Evolutionary conservation across 2,888 invertebrate genomes (phyloP).

Genomic region (Trachelus iudaicus): DNA sequence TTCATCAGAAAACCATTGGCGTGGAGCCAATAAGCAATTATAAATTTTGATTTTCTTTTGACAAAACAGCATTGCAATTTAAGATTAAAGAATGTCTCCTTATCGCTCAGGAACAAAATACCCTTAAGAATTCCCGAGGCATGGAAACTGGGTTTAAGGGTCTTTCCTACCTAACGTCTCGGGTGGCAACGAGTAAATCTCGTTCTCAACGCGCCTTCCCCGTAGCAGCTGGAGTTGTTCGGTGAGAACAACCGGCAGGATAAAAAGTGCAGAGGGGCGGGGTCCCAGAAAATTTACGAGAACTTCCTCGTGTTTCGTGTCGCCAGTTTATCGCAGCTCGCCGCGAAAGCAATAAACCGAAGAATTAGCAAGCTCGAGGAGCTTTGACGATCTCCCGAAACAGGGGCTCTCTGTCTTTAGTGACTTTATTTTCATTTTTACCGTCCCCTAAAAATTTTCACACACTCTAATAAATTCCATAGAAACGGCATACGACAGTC

Average conservation of each 20-base stretch:
- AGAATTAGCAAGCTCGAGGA: not conserved
- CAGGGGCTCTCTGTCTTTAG: not conserved
- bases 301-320: not conserved
- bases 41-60: not conserved
- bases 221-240: not conserved
- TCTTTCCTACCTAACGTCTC: not conserved
- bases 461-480: not conserved
- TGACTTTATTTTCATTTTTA: not conserved
- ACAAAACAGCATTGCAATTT: not conserved
- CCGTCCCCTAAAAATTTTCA: not conserved
- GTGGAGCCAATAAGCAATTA: not conserved
- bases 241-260: not conserved
- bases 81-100: not conserved
- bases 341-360: not conserved
- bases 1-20: not conserved
- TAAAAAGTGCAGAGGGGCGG: not conserved
- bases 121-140: not conserved
- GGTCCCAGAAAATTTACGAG: not conserved
- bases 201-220: not conserved
- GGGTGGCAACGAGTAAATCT: not conserved
- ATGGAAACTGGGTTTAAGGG: not conserved
- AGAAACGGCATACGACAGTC: fast-evolving
- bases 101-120: not conserved
- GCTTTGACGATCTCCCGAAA: not conserved
- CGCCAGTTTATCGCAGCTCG: not conserved